A percentile compares a stretch with the other conserved stretches of the same genome.
phyloP scores from a whole-genome alignment of 37 sponge, comb jelly and placozoan species.

The Oopsacas minuta region DNA sequence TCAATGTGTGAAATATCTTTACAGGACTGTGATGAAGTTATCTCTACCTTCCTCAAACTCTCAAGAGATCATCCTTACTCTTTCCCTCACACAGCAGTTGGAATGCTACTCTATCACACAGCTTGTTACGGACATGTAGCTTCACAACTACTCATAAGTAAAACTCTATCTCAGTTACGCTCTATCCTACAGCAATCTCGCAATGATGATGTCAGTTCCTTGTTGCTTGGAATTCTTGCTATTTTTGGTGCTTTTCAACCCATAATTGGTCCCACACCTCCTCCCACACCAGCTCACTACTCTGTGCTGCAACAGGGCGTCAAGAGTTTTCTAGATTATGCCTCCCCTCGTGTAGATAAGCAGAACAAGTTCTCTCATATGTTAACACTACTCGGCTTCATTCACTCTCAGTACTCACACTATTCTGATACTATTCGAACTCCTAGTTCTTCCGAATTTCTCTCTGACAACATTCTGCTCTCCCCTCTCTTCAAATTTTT shows the following conservation, averaged over 20 bases:
- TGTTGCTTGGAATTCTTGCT: neutral
- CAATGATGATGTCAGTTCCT: neutral
- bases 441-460: neutral
- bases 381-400: neutral
- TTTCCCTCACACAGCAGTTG: neutral
- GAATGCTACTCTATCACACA: neutral
- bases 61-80: neutral
- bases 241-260: neutral
- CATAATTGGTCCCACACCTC: neutral
- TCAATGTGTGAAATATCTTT: neutral
- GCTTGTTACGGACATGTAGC: neutral
- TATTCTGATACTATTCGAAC: neutral
- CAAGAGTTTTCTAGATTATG: neutral
- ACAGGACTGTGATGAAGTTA: neutral
- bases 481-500: neutral
- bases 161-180: neutral
- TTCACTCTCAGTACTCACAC: neutral
- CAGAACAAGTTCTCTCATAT: neutral
- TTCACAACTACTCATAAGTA: neutral
- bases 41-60: neutral
- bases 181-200: neutral
- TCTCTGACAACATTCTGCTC: neutral
- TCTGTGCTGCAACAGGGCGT: neutral
- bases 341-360: neutral
- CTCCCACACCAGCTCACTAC: slow-evolving; percentile 3